Base-by-base conservation (phyloP, 2,797 vertebrate genomes). In the Staurois parvus region DNA sequence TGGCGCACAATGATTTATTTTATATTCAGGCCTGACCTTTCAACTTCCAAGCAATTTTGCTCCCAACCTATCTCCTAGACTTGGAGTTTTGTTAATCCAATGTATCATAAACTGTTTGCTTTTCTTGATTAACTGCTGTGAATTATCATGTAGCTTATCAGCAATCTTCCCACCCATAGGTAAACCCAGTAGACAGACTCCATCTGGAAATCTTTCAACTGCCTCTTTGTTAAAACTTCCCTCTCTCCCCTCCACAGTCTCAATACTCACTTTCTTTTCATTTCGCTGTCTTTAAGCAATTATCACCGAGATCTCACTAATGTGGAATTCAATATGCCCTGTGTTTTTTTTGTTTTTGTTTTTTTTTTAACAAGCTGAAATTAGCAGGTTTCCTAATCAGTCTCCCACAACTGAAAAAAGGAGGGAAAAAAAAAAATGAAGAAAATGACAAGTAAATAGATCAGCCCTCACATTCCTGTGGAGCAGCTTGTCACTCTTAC, bases 71-170 rank as follows among this genome's bases (percentile, higher is more conserved):
- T 26, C 64, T 21, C 48, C 59, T 72, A 15, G 62, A 30, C 68
- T 48, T 37, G 40, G 48, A 64, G 83, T 52, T 79, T 40, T 74
- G 81, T 69, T 26, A 21, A 73, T 81, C 32, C 30, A 8, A 74
- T 40, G 24, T 29, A 59, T 83, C 48, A 72, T 70, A 80, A 81
- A 81, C 7, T 32, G 48, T 79, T 85, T 48, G 48, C 37, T 75
- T 81, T 76, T 69, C 6, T 48, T 77, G 72, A 85, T 70, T 87
- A 85, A 79, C 68, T 80, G 75, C 72, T 76, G 72, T 84, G 21
- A 87, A 59, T 83, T 79, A 79, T 68, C 68, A 67, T 30, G 69
- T 82, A 30, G 76, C 85, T 88, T 89, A 87, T 89, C 89, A 86
- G 64, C 15, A 30, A 48, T 83, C 80, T 87, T 85, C 83, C 87